Evolutionary conservation across 1,140 invertebrate species (phyloP).

Genomic region (Atta cephalotes): DNA sequence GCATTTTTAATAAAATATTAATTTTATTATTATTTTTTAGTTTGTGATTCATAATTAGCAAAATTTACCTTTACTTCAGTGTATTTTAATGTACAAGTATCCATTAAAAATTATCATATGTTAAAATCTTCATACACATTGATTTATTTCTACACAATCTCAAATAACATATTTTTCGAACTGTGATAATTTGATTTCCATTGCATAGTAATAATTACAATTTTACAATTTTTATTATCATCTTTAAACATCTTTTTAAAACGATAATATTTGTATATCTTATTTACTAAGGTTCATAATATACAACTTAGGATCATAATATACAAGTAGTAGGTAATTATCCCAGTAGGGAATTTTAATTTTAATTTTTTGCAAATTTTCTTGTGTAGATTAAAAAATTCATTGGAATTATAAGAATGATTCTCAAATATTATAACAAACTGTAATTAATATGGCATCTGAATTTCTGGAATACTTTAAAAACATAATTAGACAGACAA

Average conservation of each 20-base stretch:
- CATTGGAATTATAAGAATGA: background rate
- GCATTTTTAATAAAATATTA: too few relatives aligned
- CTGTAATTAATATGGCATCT: background rate
- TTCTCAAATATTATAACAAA: background rate
- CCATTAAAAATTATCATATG: too few relatives aligned
- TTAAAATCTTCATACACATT: too few relatives aligned
- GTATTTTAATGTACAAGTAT: too few relatives aligned
- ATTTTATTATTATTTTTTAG: too few relatives aligned
- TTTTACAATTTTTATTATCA: slow-evolving; percentile 17
- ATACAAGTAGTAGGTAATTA: background rate
- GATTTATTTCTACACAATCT: too few relatives aligned
- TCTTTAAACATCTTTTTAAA: background rate
- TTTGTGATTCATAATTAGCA: too few relatives aligned
- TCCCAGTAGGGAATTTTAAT: background rate
- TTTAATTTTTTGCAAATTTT: slow-evolving; percentile 6
- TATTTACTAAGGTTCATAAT: background rate
- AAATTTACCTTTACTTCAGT: too few relatives aligned
- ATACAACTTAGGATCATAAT: background rate
- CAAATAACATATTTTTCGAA: too few relatives aligned
- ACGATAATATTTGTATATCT: too few relatives aligned
- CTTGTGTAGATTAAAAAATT: slow-evolving; percentile 18
- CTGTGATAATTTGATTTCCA: too few relatives aligned
- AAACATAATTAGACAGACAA: background rate
- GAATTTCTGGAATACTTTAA: background rate
- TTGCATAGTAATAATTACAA: background rate